phyloP scores from a whole-genome alignment of 2,888 invertebrate genomes.

The Vesta saturnalis region DNA sequence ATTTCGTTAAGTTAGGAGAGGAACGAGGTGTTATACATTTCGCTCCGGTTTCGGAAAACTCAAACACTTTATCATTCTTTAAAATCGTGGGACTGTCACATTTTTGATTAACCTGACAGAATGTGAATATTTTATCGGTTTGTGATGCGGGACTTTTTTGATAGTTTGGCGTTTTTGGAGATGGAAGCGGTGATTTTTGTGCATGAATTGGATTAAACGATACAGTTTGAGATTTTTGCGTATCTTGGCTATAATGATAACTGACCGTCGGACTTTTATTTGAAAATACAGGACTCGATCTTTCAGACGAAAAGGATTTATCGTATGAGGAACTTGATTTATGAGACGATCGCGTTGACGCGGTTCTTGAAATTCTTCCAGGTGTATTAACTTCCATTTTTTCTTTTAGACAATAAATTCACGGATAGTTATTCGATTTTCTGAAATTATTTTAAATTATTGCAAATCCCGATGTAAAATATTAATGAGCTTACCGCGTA shows the following conservation, averaged over 20 bases:
- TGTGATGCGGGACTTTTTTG: conserved; percentile 54
- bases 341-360: conserved; percentile 53
- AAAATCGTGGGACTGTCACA: conserved; percentile 45
- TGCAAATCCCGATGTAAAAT: not conserved
- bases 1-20: conserved; percentile 48
- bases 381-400: conserved; percentile 38
- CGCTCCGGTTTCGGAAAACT: conserved; percentile 38
- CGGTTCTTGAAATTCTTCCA: conserved; percentile 53
- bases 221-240: conserved; percentile 27
- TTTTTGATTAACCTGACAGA: conserved; percentile 41
- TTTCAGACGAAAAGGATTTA: conserved; percentile 56
- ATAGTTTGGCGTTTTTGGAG: conserved; percentile 50
- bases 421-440: not conserved
- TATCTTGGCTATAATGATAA: conserved; percentile 47
- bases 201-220: conserved; percentile 20
- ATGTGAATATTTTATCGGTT: conserved; percentile 45
- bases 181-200: conserved; percentile 27
- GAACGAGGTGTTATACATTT: conserved; percentile 31
- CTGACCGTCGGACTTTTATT: conserved; percentile 54
- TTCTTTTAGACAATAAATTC: not conserved
- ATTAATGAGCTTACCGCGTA: conserved; percentile 20
- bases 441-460: conserved; percentile 5
- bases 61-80: conserved; percentile 41
- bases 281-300: conserved; percentile 46
- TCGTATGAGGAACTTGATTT: conserved; percentile 47